Evolutionary conservation across 2,797 vertebrate genomes (phyloP).

Genomic region (Channa striata): DNA sequence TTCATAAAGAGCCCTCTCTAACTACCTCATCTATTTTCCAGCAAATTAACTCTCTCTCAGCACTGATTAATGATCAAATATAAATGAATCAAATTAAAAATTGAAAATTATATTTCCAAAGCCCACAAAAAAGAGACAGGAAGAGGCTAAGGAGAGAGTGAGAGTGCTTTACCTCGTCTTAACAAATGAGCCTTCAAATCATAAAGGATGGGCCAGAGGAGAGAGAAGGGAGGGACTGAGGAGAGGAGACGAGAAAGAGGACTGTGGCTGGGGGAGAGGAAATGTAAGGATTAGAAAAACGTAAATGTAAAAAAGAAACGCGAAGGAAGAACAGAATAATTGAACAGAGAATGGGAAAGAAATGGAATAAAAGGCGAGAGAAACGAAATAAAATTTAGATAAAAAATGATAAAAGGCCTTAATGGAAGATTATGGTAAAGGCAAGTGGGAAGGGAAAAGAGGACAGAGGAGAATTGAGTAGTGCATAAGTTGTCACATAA

Average conservation of each 20-base stretch:
- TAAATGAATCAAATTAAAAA: constrained; percentile 99
- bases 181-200: constrained; percentile 99
- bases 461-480: background rate
- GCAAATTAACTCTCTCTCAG: constrained; percentile 99
- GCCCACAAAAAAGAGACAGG: constrained; percentile 89
- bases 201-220: constrained; percentile 93
- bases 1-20: constrained; percentile 96
- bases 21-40: constrained; percentile 99
- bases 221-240: constrained; percentile 75
- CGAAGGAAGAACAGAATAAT: constrained; percentile 32
- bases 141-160: constrained; percentile 86
- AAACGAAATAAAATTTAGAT: constrained; percentile 33
- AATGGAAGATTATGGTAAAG: constrained; percentile 32
- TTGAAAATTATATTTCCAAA: constrained; percentile 99
- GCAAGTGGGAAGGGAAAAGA: constrained; percentile 2
- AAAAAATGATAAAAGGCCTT: constrained; percentile 29
- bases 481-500: constrained; percentile 32
- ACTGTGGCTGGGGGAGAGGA: constrained; percentile 74
- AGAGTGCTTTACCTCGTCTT: constrained; percentile 89
- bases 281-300: constrained; percentile 38
- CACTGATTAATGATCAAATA: constrained; percentile 99
- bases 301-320: constrained; percentile 25
- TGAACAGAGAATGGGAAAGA: constrained; percentile 30
- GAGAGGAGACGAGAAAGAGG: constrained; percentile 76
- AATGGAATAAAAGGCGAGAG: constrained; percentile 54